These are phyloP conservation scores for Poecilobothrus nobilitatus DNA, from an alignment of 2,888 invertebrate genomes.

Conservation along the genomic window DNA sequence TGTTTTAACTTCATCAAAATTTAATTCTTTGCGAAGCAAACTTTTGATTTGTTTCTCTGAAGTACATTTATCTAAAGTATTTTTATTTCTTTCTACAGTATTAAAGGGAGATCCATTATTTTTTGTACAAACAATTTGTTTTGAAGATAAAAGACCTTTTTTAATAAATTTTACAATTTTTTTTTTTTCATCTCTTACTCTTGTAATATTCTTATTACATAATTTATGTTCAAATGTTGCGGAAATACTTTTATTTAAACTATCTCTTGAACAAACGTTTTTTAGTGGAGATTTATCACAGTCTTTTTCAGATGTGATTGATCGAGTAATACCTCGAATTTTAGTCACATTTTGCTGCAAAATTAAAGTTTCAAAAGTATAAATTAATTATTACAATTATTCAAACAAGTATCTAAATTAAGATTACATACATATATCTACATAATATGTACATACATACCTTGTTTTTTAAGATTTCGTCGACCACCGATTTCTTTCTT, in stretches of 20 bases:
- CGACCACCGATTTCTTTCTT: slow-evolving; percentile 64
- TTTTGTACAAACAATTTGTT: slow-evolving; percentile 28
- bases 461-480: slow-evolving; percentile 55
- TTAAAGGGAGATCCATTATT: background rate
- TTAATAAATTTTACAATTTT: slow-evolving; percentile 40
- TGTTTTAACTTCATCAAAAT: slow-evolving; percentile 60
- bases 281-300: background rate
- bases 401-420: too few species aligned
- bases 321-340: too few species aligned
- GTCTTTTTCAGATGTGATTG: too few species aligned
- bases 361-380: too few species aligned
- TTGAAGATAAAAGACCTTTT: slow-evolving; percentile 40
- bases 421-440: too few species aligned
- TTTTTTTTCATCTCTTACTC: slow-evolving; percentile 13
- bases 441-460: too few species aligned
- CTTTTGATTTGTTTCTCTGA: slow-evolving; percentile 35
- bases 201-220: slow-evolving; percentile 20
- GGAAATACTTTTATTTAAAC: slow-evolving; percentile 36
- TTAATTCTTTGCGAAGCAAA: slow-evolving; percentile 52
- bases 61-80: background rate
- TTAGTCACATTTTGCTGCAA: slow-evolving; percentile 7
- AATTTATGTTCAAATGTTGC: slow-evolving; percentile 34
- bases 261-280: slow-evolving; percentile 16
- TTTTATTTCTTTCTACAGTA: background rate
- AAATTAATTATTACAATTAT: background rate